Percentiles rank a stretch among this genome's conserved stretches.
Evolutionary conservation across 2,113 vertebrate genomes (phyloP).

Genomic region (Peromyscus polionotus): DNA sequence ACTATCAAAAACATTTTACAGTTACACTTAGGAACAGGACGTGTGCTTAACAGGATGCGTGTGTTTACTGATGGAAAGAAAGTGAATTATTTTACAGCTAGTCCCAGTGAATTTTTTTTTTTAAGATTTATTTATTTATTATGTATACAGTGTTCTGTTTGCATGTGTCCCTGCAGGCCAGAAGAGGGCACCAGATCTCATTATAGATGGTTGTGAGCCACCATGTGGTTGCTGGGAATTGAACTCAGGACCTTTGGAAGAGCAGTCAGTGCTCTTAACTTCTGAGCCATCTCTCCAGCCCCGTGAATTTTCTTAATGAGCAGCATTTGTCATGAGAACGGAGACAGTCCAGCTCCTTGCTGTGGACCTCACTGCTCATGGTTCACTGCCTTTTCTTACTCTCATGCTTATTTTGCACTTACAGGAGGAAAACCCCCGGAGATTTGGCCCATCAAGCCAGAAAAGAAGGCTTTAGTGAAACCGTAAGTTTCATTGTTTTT

Average conservation of each 20-base stretch:
- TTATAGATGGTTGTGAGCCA: no score
- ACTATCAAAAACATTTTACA: constrained; percentile 47
- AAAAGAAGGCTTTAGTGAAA: constrained; percentile 77
- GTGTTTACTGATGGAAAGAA: constrained; percentile 7
- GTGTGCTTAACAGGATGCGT: neutral
- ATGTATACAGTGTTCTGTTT: no score
- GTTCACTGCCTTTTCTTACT: neutral
- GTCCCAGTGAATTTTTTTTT: constrained; percentile 14
- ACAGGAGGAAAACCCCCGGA: neutral
- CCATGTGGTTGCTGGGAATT: no score
- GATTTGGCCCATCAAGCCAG: constrained; percentile 66
- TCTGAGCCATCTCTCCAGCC: no score
- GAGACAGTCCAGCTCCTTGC: constrained; percentile 12
- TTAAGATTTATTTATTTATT: neutral
- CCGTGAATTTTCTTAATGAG: constrained; percentile 30
- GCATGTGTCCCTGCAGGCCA: no score
- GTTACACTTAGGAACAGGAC: neutral
- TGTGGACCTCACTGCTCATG: neutral
- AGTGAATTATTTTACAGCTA: neutral
- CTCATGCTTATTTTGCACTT: constrained; percentile 56
- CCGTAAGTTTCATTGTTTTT: no score
- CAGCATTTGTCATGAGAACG: neutral
- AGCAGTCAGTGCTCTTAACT: no score
- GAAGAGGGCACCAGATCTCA: no score
- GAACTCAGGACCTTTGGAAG: no score